A percentile compares a stretch with the other conserved stretches of the same genome.
Conservation (phyloP, 2,113 vertebrate species). For the Hippocampus abdominalis region DNA sequence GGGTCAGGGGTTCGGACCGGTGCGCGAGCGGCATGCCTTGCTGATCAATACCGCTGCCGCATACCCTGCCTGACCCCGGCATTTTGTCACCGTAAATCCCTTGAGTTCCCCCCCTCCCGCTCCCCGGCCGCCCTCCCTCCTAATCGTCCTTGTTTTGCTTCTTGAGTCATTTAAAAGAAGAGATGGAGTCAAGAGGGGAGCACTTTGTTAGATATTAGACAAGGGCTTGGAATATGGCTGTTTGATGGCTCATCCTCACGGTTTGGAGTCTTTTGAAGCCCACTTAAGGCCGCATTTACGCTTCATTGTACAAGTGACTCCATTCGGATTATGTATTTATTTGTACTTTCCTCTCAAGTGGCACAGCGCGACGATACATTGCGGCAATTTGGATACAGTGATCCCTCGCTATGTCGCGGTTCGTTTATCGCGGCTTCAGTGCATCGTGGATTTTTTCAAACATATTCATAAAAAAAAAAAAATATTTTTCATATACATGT, state of each 20-base stretch:
- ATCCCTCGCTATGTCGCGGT: too few relatives aligned
- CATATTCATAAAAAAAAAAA: too few relatives aligned
- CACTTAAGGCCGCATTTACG: neutral
- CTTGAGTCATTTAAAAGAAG: constrained; percentile 58
- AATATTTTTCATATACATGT: too few relatives aligned
- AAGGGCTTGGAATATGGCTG: constrained; percentile 59
- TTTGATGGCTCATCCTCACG: constrained; percentile 48
- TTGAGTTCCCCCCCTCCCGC: constrained; percentile 6
- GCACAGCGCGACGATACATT: too few relatives aligned
- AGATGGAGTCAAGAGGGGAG: constrained; percentile 63
- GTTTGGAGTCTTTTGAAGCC: constrained; percentile 17
- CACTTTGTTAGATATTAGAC: constrained; percentile 51
- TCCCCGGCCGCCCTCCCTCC: neutral
- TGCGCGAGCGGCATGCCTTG: constrained; percentile 73
- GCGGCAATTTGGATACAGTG: too few relatives aligned
- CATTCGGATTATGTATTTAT: too few relatives aligned
- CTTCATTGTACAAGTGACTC: neutral
- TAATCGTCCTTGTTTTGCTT: constrained; percentile 26
- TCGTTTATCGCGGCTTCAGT: too few relatives aligned
- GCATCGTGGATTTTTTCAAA: too few relatives aligned
- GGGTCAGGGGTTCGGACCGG: constrained; percentile 87
- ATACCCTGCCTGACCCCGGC: constrained; percentile 74
- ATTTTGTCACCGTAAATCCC: constrained; percentile 86
- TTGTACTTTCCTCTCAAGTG: too few relatives aligned
- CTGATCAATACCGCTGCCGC: constrained; percentile 84